Conservation (phyloP, 2,888 invertebrate species). For the Xanthia icteritia region DNA sequence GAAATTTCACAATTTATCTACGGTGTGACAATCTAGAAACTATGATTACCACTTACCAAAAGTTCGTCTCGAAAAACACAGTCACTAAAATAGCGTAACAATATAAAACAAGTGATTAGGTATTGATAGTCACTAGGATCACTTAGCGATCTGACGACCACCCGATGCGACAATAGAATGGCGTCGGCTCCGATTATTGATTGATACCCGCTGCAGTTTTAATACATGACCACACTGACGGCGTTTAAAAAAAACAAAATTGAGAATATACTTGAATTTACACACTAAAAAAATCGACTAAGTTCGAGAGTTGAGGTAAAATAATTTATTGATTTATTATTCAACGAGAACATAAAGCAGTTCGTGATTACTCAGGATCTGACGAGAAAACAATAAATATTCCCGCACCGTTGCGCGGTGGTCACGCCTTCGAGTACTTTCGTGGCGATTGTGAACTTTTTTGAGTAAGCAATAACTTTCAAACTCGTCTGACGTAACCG, state of each 20-base stretch:
- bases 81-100: background rate
- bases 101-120: background rate
- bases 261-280: background rate
- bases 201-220: constrained; percentile 3
- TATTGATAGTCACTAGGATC: no score
- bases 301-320: background rate
- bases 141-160: background rate
- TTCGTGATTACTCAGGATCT: background rate
- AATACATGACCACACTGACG: background rate
- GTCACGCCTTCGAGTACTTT: background rate
- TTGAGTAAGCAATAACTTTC: background rate
- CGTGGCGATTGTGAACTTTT: background rate
- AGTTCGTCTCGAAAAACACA: background rate
- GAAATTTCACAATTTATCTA: background rate
- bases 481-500: background rate
- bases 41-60: background rate
- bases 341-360: background rate
- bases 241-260: background rate
- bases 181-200: background rate
- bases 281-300: constrained; percentile 3
- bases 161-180: background rate
- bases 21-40: background rate
- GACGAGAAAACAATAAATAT: background rate
- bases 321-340: background rate
- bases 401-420: no score